Base-by-base conservation (phyloP, 2,888 invertebrate genomes). In the Drosophila histrio region DNA sequence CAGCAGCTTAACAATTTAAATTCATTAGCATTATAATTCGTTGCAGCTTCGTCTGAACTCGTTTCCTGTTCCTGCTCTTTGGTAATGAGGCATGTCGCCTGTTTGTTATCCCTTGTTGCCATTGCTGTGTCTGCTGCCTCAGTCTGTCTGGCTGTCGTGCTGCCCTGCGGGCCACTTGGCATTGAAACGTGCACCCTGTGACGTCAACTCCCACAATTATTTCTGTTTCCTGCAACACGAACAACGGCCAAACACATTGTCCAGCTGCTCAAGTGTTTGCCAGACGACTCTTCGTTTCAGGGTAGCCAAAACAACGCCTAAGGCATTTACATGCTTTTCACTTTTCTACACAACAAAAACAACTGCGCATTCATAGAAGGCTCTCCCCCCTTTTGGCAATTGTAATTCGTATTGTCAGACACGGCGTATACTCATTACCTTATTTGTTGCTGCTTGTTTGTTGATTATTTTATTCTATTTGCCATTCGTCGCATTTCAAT, bases 241-340 rank as follows among this genome's bases (percentile, higher is more conserved):
- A 22, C 56, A 43, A 1, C 26, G 3, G 5, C 60, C 58, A 30
- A 76, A 53, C 56, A 68, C 68, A 72, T 61, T 71, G 86, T 86
- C 83, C 86, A 79, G 86, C 83, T 81, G 76, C 80, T 86, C 77
- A 85, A 81, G 81, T 85, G 83, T 70, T 65, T 72, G 72, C 63
- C 80, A 65, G 76, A 46, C 79, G 46, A 65, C 59, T 47, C 56
- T 28, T 13, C 17, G 22, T 13, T 34, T 7, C 38, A 32, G 49
- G 30, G 54, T 44, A 44, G 24, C 15, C 28, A 39, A 43, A 17
- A 59, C 34, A 36, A 58, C 41, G 87, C 84, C 73, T 7, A 1
- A 32, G 67, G 87, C 86, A 62, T 77, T 82, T 77, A 72, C 86
- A 79, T 77, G 81, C 82, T 80, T 86, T 82, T 83, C 87, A 78